Percentiles rank a stretch among this genome's conserved stretches.
These are phyloP conservation scores for Cnemophilus loriae DNA, from an alignment of 2,113 vertebrate genomes.

Conservation along the genomic window DNA sequence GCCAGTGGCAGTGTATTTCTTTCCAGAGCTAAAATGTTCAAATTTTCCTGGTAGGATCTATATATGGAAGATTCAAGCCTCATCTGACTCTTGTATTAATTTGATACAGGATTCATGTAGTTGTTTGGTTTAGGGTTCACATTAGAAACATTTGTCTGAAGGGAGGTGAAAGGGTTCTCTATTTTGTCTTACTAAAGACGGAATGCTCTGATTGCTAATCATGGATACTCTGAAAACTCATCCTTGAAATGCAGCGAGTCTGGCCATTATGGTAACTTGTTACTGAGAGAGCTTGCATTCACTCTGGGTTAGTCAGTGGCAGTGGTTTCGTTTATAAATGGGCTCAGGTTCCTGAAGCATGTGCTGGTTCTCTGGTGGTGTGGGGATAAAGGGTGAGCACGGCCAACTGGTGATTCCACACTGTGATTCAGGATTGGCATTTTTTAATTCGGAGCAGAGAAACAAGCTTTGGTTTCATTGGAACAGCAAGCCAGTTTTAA, in stretches of 20 bases:
- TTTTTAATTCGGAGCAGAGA: background rate
- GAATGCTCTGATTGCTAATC: background rate
- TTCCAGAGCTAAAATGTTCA: background rate
- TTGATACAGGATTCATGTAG: background rate
- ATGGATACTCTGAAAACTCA: background rate
- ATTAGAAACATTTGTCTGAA: background rate
- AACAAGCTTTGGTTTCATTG: background rate
- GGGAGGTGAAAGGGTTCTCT: background rate
- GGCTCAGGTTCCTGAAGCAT: background rate
- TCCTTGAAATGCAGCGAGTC: background rate
- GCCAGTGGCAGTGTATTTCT: background rate
- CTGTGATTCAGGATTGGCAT: background rate
- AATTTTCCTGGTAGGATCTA: background rate
- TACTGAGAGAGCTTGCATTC: background rate
- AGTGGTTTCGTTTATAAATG: background rate
- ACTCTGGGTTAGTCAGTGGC: background rate
- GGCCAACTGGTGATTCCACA: background rate
- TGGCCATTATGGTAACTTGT: background rate
- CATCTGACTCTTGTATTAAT: background rate
- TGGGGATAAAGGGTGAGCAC: background rate
- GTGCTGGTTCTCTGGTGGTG: background rate
- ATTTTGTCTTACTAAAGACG: background rate
- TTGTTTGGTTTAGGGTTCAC: background rate
- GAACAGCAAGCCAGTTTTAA: background rate
- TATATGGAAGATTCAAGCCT: background rate